Conservation (phyloP, 2,888 invertebrate species). For the Polyommatus icarus region DNA sequence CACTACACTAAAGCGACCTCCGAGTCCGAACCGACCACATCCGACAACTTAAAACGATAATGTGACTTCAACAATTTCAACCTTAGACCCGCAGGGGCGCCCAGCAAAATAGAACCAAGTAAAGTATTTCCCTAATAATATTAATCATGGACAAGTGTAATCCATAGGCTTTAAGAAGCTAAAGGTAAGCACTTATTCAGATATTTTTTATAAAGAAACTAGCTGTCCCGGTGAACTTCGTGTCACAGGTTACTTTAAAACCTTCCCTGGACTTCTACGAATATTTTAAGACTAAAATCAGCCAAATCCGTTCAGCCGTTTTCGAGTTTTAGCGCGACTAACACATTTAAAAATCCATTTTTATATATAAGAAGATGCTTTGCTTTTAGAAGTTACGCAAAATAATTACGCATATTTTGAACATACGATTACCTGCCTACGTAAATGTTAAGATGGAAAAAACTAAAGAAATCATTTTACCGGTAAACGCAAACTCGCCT, state of each 20-base stretch:
- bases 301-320: too few species aligned
- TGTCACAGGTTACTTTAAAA: too few species aligned
- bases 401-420: not conserved
- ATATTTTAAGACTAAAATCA: too few species aligned
- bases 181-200: not conserved
- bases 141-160: not conserved
- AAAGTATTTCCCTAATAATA: not conserved
- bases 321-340: too few species aligned
- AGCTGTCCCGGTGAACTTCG: too few species aligned
- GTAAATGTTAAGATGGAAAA: not conserved
- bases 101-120: not conserved
- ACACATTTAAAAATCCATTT: too few species aligned
- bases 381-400: not conserved
- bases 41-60: constrained; percentile 51
- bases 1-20: constrained; percentile 70
- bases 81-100: constrained; percentile 37
- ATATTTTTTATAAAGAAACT: not conserved
- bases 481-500: not conserved
- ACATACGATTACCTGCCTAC: not conserved
- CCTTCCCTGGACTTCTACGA: too few species aligned
- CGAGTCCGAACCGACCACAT: constrained; percentile 61
- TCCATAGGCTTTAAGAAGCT: not conserved
- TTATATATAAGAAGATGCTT: too few species aligned
- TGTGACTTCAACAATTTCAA: constrained; percentile 49
- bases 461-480: not conserved